These are phyloP conservation scores for Amazona ochrocephala DNA, from an alignment of 2,797 vertebrate genomes.

Conservation along the genomic window DNA sequence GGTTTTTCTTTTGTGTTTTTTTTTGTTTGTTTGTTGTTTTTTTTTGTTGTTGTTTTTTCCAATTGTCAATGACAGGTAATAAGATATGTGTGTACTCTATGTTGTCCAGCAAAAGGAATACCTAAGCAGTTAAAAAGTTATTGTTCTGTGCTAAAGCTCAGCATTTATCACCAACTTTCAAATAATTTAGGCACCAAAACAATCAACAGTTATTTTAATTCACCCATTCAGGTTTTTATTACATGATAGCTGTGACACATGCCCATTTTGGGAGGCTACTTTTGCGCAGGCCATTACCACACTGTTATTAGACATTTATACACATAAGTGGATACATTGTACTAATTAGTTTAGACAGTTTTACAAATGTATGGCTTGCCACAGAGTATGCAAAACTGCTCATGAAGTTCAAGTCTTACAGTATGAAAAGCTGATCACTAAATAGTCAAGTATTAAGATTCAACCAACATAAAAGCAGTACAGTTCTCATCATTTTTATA, in stretches of 20 bases:
- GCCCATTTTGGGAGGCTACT: background rate
- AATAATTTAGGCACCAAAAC: background rate
- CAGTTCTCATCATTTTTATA: background rate
- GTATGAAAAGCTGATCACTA: constrained; percentile 22
- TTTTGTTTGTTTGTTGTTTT: too few relatives aligned
- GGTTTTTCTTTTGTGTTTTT: too few relatives aligned
- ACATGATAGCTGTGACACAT: background rate
- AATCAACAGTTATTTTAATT: background rate
- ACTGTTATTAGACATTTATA: background rate
- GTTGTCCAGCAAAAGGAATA: background rate
- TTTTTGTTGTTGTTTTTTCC: constrained; percentile 2
- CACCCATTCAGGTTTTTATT: background rate
- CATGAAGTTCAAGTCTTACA: background rate
- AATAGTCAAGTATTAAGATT: constrained; percentile 16
- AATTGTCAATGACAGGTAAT: background rate
- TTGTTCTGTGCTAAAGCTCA: background rate
- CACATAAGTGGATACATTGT: background rate
- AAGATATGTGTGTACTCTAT: background rate
- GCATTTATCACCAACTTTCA: background rate
- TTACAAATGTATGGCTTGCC: constrained; percentile 9
- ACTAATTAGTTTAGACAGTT: constrained; percentile 2
- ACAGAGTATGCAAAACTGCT: background rate
- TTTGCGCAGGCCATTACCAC: background rate
- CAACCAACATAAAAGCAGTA: constrained; percentile 22
- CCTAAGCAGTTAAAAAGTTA: background rate